Base-by-base conservation (phyloP, 2,797 vertebrate genomes). In the Neosalanx taihuensis region DNA sequence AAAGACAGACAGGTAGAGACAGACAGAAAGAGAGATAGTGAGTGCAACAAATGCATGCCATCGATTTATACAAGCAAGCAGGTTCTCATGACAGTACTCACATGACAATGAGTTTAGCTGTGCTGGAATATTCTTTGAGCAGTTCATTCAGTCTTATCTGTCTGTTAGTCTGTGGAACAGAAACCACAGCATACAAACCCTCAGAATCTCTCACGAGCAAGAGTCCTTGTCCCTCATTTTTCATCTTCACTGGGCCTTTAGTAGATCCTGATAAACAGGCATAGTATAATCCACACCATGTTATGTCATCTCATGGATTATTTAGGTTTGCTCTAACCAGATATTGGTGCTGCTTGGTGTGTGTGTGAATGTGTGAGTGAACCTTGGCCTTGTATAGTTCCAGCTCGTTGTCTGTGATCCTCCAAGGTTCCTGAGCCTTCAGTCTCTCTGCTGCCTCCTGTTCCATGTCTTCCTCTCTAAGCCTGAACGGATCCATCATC, bases 381-480 rank as follows among this genome's bases (percentile, higher is more conserved):
- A 59, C 97, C 95, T 99, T 99, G 84, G 95, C 95, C 85, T 92
- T 97, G 90, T 98, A 97, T 69, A 98, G 93, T 86, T 99, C 97
- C 85, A 99, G 90, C 73, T 99, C 97, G 59, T 99, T 98, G 89
- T 99, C 97, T 0, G 97, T 98, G 91, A 99, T 97, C 87, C 94
- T 94, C 97, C 97, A 99, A 0, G 97, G 97, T 62, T 98, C 95
- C 79, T 95, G 94, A 33, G 95, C 93, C 88, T 98, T 98, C 93
- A 96, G 94, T 86, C 90, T 93, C 86, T 99, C 97, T 10, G 96
- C 96, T 41, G 91, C 91, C 30, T 98, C 97, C 87, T 98, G 97
- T 69, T 99, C 96, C 93, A 97, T 96, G 83, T 99, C 97, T 46
- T 99, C 97, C 78, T 99, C 97, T 79, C 94, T 96, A 86, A 99